phyloP scores from a whole-genome alignment of 2,888 invertebrate genomes.

The Drosophila falleni region DNA sequence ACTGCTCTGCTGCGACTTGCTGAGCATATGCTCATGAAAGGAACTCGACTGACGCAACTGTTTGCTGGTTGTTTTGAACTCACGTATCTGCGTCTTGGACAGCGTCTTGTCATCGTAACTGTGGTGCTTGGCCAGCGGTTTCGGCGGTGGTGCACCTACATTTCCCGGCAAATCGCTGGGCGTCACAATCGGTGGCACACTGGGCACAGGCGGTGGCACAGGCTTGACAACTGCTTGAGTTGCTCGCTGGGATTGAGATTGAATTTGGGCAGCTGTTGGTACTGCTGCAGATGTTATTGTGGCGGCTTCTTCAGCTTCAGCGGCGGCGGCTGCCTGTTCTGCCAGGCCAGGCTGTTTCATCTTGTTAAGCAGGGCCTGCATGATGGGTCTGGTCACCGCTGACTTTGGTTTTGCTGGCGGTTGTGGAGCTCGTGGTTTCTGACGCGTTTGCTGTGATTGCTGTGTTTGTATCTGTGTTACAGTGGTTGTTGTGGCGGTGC shows the following conservation, averaged over 20 bases:
- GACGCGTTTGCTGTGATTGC: conserved; percentile 65
- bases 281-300: conserved; percentile 41
- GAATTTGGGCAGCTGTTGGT: conserved; percentile 39
- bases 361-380: conserved; percentile 82
- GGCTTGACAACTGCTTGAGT: conserved; percentile 22
- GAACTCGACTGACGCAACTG: conserved; percentile 88
- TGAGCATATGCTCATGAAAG: conserved; percentile 88
- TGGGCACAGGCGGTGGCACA: conserved; percentile 82
- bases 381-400: conserved; percentile 81
- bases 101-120: conserved; percentile 89
- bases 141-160: conserved; percentile 86
- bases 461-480: conserved; percentile 62
- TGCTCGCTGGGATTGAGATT: conserved; percentile 2
- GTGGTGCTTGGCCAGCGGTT: conserved; percentile 88
- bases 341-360: conserved; percentile 81
- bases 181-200: conserved; percentile 84
- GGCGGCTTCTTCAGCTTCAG: conserved; percentile 69
- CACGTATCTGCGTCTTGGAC: conserved; percentile 88
- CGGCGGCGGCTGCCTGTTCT: conserved; percentile 79
- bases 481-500: conserved; percentile 23
- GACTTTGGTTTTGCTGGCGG: conserved; percentile 78
- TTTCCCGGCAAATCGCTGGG: conserved; percentile 77
- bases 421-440: conserved; percentile 75
- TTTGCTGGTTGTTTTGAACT: conserved; percentile 88
- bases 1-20: conserved; percentile 85